Base-by-base conservation (phyloP, 2,888 invertebrate genomes). In the Lasioglossum lativentre region DNA sequence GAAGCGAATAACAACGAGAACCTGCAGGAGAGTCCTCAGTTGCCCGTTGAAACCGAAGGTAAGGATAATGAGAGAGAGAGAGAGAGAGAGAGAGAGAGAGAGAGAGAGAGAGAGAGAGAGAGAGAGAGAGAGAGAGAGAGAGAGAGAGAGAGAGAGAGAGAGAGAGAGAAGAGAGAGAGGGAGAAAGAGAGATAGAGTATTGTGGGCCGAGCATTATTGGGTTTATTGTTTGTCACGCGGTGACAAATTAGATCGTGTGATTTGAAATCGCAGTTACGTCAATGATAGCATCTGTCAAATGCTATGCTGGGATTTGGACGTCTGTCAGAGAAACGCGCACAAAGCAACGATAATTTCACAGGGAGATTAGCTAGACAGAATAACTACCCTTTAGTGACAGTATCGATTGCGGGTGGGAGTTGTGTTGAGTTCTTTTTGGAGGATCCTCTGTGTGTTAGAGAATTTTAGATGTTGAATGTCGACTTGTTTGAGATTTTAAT, bases 1-100 rank as follows among this genome's bases (percentile, higher is more conserved):
- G 94, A 94, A 80, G 85, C 92, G 5, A 93, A 93, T 77, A 93
- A 93, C 78, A 93, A 93, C 42, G 93, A 93, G 47, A 93, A 93
- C 83, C 86, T 92, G 78, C 93, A 91, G 72, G 94, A 94, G 75
- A 93, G 89, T 38, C 86, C 92, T 5, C 93, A 92, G 84, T 78
- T 93, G 73, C 87, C 93, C 0, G 80, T 90, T n/a, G 93, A 94
- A 6, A 56, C 86, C 6, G 92, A 92, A 88, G 94, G 94, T 94
- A 90, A 88, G 86, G 10, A 19, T 40, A 34, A 19, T 10, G 2
- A 19, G 14, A 47, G 14, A 42, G 12, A 10, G 40, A 40, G 40
- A 40, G 12, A 12, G 12, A 40, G 40, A 12, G 40, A 40, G 12
- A 40, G 40, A 40, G 40, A 42, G 42, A 42, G 42, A 16, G 5